phyloP scores from a whole-genome alignment of 1,140 invertebrate genomes.

The Bombus balteatus region DNA sequence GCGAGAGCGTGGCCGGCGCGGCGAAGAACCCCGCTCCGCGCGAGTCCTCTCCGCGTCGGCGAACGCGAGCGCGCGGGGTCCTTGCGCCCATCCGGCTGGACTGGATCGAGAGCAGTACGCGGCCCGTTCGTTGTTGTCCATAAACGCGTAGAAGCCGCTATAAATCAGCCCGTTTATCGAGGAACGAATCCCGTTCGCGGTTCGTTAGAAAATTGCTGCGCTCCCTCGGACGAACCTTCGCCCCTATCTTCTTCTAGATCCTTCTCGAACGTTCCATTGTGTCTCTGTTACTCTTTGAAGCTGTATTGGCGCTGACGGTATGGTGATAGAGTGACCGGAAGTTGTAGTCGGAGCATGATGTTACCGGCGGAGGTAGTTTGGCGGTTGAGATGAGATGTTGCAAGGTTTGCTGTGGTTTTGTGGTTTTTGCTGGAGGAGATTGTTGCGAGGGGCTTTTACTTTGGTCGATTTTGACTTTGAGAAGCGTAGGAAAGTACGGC shows the following conservation, averaged over 20 bases:
- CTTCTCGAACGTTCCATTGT: too few relatives aligned
- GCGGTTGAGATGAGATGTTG: neutral
- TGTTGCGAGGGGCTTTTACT: neutral
- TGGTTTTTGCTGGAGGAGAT: neutral
- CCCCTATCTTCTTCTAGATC: neutral
- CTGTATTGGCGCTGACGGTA: neutral
- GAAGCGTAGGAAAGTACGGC: neutral
- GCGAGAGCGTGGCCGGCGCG: slow-evolving; percentile 50
- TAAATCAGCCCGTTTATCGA: slow-evolving; percentile 51
- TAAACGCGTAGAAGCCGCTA: slow-evolving; percentile 47
- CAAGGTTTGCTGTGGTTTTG: neutral
- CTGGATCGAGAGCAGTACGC: slow-evolving; percentile 49
- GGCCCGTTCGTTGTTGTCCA: slow-evolving; percentile 19
- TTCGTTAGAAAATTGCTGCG: slow-evolving; percentile 52
- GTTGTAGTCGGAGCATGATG: neutral
- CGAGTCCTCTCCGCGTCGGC: neutral
- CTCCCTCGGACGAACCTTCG: neutral
- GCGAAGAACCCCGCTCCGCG: slow-evolving; percentile 8
- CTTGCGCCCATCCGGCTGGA: slow-evolving; percentile 51
- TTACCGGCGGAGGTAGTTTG: neutral
- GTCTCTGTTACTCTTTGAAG: neutral
- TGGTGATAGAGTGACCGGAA: neutral
- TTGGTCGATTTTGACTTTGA: neutral
- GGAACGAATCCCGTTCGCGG: slow-evolving; percentile 49
- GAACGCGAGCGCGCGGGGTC: slow-evolving; percentile 32